Conservation (phyloP, 2,113 vertebrate species). For the Lipophrys pholis region DNA sequence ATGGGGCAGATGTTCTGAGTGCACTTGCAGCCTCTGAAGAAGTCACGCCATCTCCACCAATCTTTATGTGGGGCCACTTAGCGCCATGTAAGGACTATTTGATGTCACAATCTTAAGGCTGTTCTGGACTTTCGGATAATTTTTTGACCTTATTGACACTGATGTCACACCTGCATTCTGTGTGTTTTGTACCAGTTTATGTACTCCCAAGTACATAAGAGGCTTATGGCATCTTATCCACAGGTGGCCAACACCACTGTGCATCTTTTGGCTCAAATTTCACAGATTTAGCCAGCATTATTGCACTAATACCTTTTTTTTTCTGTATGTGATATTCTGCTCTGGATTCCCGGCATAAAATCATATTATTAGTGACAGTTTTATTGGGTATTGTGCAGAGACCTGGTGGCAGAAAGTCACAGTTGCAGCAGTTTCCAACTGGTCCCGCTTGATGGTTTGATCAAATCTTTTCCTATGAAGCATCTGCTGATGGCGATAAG, state of each 20-base stretch:
- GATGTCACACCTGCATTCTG: background rate
- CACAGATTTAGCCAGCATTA: background rate
- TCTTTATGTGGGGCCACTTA: constrained; percentile 31
- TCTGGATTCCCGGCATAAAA: constrained; percentile 55
- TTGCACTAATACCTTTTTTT: constrained; percentile 2
- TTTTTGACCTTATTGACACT: background rate
- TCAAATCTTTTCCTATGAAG: constrained; percentile 57
- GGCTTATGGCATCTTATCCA: background rate
- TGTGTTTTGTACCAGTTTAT: too few species aligned
- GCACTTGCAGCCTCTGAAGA: constrained; percentile 31
- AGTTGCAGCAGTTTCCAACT: constrained; percentile 50
- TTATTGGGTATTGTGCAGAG: constrained; percentile 25
- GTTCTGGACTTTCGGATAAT: background rate
- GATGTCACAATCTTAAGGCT: background rate
- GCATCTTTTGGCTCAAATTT: background rate
- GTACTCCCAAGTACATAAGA: too few species aligned
- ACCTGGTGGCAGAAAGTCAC: constrained; percentile 18
- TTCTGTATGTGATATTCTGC: constrained; percentile 40
- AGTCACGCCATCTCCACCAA: constrained; percentile 20
- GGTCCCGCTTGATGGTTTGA: constrained; percentile 56
- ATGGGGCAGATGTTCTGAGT: constrained; percentile 39
- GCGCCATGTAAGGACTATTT: background rate
- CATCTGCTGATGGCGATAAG: constrained; percentile 78
- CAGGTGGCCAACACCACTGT: background rate
- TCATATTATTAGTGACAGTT: constrained; percentile 57